Base-by-base conservation (phyloP, 1,140 invertebrate species). In the Euschistus heros region DNA sequence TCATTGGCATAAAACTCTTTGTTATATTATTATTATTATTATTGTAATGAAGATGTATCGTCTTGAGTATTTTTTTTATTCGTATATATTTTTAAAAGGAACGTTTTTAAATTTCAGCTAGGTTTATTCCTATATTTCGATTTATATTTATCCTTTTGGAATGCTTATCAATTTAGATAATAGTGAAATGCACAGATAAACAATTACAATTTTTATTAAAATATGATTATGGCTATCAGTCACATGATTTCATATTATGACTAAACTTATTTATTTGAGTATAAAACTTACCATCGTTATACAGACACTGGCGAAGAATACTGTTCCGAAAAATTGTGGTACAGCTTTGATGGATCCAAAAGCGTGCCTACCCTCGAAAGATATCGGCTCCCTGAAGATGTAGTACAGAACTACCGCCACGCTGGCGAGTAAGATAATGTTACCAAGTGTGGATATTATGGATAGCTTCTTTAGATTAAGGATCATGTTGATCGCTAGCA, bases 241-340 rank as follows among this genome's bases (percentile, higher is more conserved):
- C n/a, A n/a, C n/a, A n/a, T n/a, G n/a, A 46, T 13, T 46, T 13
- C 44, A 13, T 46, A 46, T 46, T 46, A 46, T n/a, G n/a, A 46
- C 10, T 46, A 13, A 13, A 46, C 10, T 10, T 46, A 46, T 13
- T n/a, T n/a, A n/a, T 10, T 46, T 46, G n/a, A n/a, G n/a, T n/a
- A n/a, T n/a, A 10, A 37, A 15, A 15, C n/a, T 50, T 26, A 63
- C 62, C 46, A 63, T 17, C 18, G n/a, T 47, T 20, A 63, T 44
- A 18, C 37, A 44, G 20, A 42, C 30, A 26, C 20, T 63, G 42
- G 62, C 62, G 62, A 63, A 63, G 62, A 63, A 63, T 0, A 63
- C 62, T 2, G 62, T 63, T 13, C 62, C 62, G 62, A 63, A 63
- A 22, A 47, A 63, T 14, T n/a, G 37, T 10, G 62, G 62, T 8